Evolutionary conservation across 2,113 vertebrate species (phyloP).

Genomic region (Isichthys henryi): DNA sequence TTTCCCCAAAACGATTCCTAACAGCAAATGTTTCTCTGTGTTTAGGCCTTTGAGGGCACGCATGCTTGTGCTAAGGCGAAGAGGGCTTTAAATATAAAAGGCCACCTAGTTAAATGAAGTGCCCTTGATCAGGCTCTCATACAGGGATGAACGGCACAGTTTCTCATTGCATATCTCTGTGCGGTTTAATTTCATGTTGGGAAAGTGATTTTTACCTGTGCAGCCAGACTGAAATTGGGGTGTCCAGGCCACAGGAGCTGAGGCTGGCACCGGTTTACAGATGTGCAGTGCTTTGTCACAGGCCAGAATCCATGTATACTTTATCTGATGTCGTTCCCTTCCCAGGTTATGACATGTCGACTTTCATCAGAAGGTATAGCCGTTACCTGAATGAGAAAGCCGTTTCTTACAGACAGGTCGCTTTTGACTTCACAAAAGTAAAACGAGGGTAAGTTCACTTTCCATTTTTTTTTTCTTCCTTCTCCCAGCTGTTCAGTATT

Average conservation of each 20-base stretch:
- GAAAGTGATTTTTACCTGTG: neutral
- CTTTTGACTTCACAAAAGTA: slow-evolving; percentile 90
- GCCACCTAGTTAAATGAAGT: neutral
- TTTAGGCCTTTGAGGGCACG: neutral
- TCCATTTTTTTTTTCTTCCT: neutral
- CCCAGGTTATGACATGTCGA: slow-evolving; percentile 84
- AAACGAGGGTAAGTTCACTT: slow-evolving; percentile 75
- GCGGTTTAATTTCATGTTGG: neutral
- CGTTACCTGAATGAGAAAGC: slow-evolving; percentile 86
- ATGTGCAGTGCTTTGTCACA: neutral
- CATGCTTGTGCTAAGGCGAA: neutral
- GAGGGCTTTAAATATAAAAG: neutral
- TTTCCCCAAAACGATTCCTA: neutral
- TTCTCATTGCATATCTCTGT: neutral
- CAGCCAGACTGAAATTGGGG: neutral
- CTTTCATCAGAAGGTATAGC: slow-evolving; percentile 83
- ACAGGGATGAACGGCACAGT: neutral
- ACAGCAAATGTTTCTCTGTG: neutral
- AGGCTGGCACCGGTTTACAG: neutral
- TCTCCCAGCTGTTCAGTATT: neutral
- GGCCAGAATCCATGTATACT: neutral
- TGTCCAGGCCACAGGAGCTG: neutral
- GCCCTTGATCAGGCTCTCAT: neutral
- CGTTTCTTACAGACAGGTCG: slow-evolving; percentile 87
- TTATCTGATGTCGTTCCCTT: neutral